Conservation (phyloP, 92 coral and sea anemone genomes). For the Epizoanthus ramosus region DNA sequence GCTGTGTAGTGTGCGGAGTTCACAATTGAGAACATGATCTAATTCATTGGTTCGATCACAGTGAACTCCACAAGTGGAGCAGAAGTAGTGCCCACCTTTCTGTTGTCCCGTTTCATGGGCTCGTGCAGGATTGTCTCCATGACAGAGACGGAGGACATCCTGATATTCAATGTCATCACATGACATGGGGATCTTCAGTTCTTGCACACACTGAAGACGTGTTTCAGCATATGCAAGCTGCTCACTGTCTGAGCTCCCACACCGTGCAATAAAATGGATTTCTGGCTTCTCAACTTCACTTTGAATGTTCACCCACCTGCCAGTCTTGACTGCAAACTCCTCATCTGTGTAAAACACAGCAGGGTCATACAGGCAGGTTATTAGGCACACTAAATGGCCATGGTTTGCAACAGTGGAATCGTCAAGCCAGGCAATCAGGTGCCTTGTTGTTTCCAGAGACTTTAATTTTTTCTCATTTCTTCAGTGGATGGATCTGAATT, state of each 20-base stretch:
- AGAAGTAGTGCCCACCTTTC: slow-evolving; percentile 17
- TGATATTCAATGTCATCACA: slow-evolving; percentile 9
- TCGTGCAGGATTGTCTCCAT: slow-evolving; percentile 37
- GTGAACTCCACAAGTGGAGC: slow-evolving; percentile 24
- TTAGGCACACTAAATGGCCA: slow-evolving; percentile 56
- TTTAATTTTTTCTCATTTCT: slow-evolving; percentile 32
- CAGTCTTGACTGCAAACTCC: slow-evolving; percentile 45
- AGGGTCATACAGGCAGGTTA: slow-evolving; percentile 50
- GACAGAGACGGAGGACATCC: slow-evolving; percentile 25
- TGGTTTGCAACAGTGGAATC: slow-evolving; percentile 55
- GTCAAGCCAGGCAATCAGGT: slow-evolving; percentile 52
- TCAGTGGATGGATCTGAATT: background rate
- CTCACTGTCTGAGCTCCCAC: slow-evolving; percentile 21
- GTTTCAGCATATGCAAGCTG: slow-evolving; percentile 17
- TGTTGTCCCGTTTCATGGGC: slow-evolving; percentile 54
- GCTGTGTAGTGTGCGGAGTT: slow-evolving; percentile 30
- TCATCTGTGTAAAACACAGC: slow-evolving; percentile 42
- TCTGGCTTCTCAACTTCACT: slow-evolving; percentile 55
- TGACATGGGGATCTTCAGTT: slow-evolving; percentile 21
- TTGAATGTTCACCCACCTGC: slow-evolving; percentile 49
- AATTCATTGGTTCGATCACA: slow-evolving; percentile 25
- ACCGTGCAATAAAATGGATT: slow-evolving; percentile 48
- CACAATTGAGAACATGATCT: slow-evolving; percentile 25
- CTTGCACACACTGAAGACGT: slow-evolving; percentile 21
- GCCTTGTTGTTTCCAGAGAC: slow-evolving; percentile 41